These are phyloP conservation scores for Acromyrmex echinatior DNA, from an alignment of 1,140 invertebrate genomes.

Conservation along the genomic window DNA sequence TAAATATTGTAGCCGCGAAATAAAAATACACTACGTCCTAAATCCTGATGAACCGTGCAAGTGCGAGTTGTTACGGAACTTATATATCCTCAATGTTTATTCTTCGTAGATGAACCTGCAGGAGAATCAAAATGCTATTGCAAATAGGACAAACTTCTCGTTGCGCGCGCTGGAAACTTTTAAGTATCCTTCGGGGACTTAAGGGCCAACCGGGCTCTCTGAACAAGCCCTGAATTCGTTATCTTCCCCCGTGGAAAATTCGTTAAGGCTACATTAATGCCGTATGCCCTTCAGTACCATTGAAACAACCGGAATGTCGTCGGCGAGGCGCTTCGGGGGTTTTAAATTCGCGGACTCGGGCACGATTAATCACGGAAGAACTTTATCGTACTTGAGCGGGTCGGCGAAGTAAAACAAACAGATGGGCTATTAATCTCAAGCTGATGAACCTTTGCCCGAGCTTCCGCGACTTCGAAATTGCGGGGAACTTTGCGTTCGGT, in stretches of 20 bases:
- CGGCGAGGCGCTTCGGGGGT: conserved; percentile 35
- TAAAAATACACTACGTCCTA: neutral
- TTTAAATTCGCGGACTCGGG: conserved; percentile 47
- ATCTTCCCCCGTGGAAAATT: conserved; percentile 52
- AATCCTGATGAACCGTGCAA: neutral
- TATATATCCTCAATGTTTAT: neutral
- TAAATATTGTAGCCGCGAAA: neutral
- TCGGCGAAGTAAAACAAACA: conserved; percentile 65
- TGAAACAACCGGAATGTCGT: conserved; percentile 59
- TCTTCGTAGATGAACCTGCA: conserved; percentile 37
- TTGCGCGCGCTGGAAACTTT: conserved; percentile 36
- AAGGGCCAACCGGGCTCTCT: conserved; percentile 28
- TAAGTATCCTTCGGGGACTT: conserved; percentile 44
- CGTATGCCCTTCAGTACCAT: conserved; percentile 47
- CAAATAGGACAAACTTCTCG: conserved; percentile 47
- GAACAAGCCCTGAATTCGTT: conserved; percentile 47
- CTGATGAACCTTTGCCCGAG: conserved; percentile 70
- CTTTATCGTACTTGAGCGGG: conserved; percentile 70
- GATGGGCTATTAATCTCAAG: conserved; percentile 74
- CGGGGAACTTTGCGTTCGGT: conserved; percentile 48
- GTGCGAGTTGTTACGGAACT: neutral
- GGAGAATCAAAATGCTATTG: conserved; percentile 50
- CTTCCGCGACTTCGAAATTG: conserved; percentile 67
- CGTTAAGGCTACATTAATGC: conserved; percentile 54
- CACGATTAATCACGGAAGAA: conserved; percentile 73